These are phyloP conservation scores for Hymenopus coronatus DNA, from an alignment of 2,888 invertebrate species.

Conservation along the genomic window DNA sequence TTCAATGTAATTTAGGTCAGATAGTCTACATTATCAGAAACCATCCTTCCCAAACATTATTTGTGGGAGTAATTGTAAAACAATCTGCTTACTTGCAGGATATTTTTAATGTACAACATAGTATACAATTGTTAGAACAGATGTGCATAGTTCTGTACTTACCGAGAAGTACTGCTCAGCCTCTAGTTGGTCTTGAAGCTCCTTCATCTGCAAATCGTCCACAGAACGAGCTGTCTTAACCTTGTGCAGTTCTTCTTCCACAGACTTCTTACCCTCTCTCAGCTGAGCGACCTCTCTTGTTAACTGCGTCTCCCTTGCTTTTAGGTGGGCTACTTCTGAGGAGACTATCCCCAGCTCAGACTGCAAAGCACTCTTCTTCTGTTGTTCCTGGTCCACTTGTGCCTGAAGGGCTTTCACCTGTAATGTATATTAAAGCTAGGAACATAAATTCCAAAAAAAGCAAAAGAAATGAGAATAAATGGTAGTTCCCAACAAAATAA, in stretches of 20 bases:
- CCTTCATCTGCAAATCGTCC: slow-evolving; percentile 76
- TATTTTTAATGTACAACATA: too few relatives aligned
- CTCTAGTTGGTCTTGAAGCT: slow-evolving; percentile 91
- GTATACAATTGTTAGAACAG: too few relatives aligned
- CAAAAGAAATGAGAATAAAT: too few relatives aligned
- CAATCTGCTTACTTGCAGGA: too few relatives aligned
- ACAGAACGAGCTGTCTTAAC: slow-evolving; percentile 66
- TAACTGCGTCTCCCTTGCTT: slow-evolving; percentile 68
- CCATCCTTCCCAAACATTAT: too few relatives aligned
- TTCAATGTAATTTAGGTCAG: too few relatives aligned
- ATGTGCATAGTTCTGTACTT: slow-evolving; percentile 37
- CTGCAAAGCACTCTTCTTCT: slow-evolving; percentile 76
- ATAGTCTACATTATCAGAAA: too few relatives aligned
- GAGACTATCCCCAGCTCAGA: slow-evolving; percentile 73
- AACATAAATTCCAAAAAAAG: too few relatives aligned
- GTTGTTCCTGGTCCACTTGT: slow-evolving; percentile 88
- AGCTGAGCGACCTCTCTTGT: slow-evolving; percentile 64
- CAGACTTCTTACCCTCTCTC: slow-evolving; percentile 65
- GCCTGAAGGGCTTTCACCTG: slow-evolving; percentile 75
- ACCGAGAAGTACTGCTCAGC: slow-evolving; percentile 93
- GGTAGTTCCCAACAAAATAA: too few relatives aligned
- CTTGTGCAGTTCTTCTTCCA: slow-evolving; percentile 75
- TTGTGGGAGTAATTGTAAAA: too few relatives aligned
- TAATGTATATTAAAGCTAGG: background rate
- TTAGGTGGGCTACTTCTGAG: slow-evolving; percentile 68